These are phyloP conservation scores for Megaceryle torquata DNA, from an alignment of 2,113 vertebrate species.

Conservation along the genomic window DNA sequence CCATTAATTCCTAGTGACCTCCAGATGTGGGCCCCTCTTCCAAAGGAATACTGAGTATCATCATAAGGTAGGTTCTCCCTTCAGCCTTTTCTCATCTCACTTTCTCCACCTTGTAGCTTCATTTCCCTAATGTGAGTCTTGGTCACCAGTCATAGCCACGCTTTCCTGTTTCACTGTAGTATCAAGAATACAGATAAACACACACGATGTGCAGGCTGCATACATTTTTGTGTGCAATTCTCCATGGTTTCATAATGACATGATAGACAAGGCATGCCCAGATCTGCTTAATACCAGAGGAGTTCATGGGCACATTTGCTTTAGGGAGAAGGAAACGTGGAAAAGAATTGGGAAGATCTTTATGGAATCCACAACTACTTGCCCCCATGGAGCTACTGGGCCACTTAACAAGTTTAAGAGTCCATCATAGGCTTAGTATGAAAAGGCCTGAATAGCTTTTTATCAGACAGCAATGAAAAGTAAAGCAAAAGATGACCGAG, in stretches of 20 bases:
- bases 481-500: neutral
- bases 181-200: neutral
- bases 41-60: neutral
- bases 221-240: neutral
- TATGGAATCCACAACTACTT: neutral
- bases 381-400: accelerated
- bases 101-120: neutral
- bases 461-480: neutral
- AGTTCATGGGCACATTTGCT: neutral
- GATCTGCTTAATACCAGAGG: neutral
- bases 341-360: neutral
- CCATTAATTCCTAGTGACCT: neutral
- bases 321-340: neutral
- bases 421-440: neutral
- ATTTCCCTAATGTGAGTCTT: neutral
- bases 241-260: neutral
- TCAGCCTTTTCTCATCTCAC: neutral
- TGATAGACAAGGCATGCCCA: neutral
- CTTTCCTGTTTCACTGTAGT: neutral
- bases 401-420: neutral
- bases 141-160: neutral
- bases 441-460: neutral
- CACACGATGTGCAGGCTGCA: neutral
- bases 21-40: neutral
- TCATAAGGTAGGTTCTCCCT: neutral